Base-by-base conservation (phyloP, 1,140 invertebrate genomes). In the Calosoma granatense region DNA sequence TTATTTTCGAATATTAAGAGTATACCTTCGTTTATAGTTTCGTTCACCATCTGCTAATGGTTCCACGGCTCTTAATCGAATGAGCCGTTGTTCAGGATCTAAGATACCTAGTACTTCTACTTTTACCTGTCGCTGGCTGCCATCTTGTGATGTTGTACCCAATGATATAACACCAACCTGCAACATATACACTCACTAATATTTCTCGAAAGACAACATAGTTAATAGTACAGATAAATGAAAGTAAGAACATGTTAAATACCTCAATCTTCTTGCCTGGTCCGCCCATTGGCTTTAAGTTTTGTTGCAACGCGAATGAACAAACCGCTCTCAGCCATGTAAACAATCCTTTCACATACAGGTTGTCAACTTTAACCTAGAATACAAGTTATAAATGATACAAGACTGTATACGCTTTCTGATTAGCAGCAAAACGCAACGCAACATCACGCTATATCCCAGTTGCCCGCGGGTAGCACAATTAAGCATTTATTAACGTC, bases 21-120 rank as follows among this genome's bases (percentile, higher is more conserved):
- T 17, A 12, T 47, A 47, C 41, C 85, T 78, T 59, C 83, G 83
- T 65, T 87, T 89, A 61, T 85, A 86, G 63, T 87, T 87, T 56
- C 82, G 78, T 66, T 90, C 87, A 2, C 80, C 80, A 61, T 90
- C 86, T 11, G 81, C 77, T 47, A 87, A 70, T 0, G 89, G 89
- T 63, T 92, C 90, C 1, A 91, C 86, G 0, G 90, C 89, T 57
- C 87, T 76, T 15, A 94, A 74, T 19, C 88, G 76, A 56, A 92
- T 76, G 65, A 83, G 73, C 63, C 88, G 89, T n/a, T 79, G 79
- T 20, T 80, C 72, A 39, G 83, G 78, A 72, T 93, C 88, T 21
- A 90, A 75, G n/a, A 92, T 82, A 14, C 90, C 90, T 4, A 94
- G 73, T 20, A 94, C 89, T 74, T 94, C 90, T 4, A 94, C 89